Evolutionary conservation across 2,113 vertebrate genomes (phyloP), one percentile per base, ranked within the genome.

Genomic region (Halcyon senegalensis): DNA sequence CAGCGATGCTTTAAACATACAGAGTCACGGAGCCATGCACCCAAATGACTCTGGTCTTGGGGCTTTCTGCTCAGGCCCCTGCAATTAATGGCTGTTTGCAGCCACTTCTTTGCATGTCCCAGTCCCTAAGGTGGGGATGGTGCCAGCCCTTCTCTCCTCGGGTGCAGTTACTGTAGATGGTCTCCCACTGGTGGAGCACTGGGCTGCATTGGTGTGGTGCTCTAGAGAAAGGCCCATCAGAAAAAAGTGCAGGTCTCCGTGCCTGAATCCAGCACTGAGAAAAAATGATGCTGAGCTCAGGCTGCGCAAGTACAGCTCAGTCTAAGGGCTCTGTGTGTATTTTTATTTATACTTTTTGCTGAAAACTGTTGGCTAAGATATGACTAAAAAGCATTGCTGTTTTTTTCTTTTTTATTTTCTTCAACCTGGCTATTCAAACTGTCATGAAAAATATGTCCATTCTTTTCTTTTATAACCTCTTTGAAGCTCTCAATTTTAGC

Each of bases 91-190:
- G 33, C 50, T 33, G 13, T 70, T 62, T 2, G 3, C 33, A 84
- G 13, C 39, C 55, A 51, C 67, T 48, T 25, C 59, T 77, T 60
- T 35, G 48, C 2, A 1, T n/a, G 28, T 7, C 58, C n/a, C 27
- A 27, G 62, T 53, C 51, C 53, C 39, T 16, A 19, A 46, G 39
- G 67, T 55, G 31, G 62, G 25, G 21, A 48, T 14, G 55, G 56
- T 0, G 0, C 25, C 48, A 73, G 46, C 35, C 13, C 31, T 28
- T 13, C 2, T 3, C 37, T 66, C 63, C 72, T 23, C 0, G 0
- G 73, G 68, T 74, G 35, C 68, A 31, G 50, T 17, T 39, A 44
- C 13, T 87, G 48, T 24, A 79, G 25, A 33, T 43, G 67, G 13
- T 87, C 13, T 77, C 60, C 24, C 1, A 5, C 3, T 1, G 3